Base-by-base conservation (phyloP, 2,797 vertebrate species). In the Sebastes oblongus region DNA sequence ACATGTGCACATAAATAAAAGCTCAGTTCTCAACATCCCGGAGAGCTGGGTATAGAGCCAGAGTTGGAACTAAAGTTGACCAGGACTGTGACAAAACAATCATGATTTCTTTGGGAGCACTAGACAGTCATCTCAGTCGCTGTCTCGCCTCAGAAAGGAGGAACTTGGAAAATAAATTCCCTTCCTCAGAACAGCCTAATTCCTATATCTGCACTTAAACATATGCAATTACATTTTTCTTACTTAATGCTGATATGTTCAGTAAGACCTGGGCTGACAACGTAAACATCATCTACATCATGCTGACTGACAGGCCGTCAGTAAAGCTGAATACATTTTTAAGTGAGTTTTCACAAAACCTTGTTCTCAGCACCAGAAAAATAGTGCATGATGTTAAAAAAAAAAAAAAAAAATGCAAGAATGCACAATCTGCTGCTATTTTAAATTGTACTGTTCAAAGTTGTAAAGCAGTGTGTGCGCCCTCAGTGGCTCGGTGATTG, bases 221-320 rank as follows among this genome's bases (percentile, higher is more conserved):
- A 59, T 11, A 32, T 39, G 30, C 3, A 55, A 65, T 61, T 54
- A 20, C 30, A 55, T 6, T 56, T n/a, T 67, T 50, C 25, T 77
- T 46, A 46, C 0, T 0, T 60, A 22, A 64, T 42, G 42, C 20
- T 60, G 65, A 69, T 73, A 46, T 58, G 34, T 70, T 77, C 8
- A 25, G 11, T n/a, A 22, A 74, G 39, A 70, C 27, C 58, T 59
- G 24, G 18, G 39, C n/a, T 77, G 61, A 77, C 16, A 82, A 70
- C 27, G 69, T 66, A 67, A 69, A n/a, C 36, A 22, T 67, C 29
- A 69, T 80, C 78, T 65, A 20, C 55, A 56, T 77, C 77, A 80
- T 34, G 61, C 73, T 78, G 72, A 77, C 11, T 78, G 83, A 85
- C 86, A 81, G 42, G 81, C 29, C 6, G 20, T 79, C 72, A 77